Evolutionary conservation across 2,113 vertebrate genomes (phyloP), one percentile per base, ranked within the genome.

Genomic region (Dolichotis patagonum): DNA sequence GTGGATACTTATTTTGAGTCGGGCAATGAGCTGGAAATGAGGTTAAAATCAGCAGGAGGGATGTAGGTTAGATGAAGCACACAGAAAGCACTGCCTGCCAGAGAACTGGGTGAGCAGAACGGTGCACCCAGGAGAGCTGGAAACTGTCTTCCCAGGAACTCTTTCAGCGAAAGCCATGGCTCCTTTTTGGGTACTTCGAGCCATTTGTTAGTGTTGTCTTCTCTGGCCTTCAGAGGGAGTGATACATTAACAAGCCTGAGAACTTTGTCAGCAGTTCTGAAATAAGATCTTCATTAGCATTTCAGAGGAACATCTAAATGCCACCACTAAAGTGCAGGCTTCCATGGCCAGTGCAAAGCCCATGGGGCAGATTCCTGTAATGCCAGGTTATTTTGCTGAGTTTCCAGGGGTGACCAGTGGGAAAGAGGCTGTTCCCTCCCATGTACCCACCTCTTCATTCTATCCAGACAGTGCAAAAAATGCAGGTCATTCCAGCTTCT

Each of bases 241-340:
- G 91, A 91, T 82, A 58, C 77, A 82, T 95, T 71, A 88, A 88
- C 80, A 93, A 95, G 94, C 81, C 85, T 84, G 85, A 95, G 90
- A 91, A 93, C 63, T 60, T 52, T 35, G 78, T 65, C 85, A 91
- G 87, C 93, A 46, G 35, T 95, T 95, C 86, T 94, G 94, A 96
- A 94, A 91, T 90, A 60, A 56, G 65, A 54, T 62, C 62, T 77
- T 85, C 88, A 95, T 97, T 95, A 88, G 88, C 95, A 96, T 94
- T 97, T 97, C 95, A 97, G 94, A 97, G 43, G 69, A 46, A 24
- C 30, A 22, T 78, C 60, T 73, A 86, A 90, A 97, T 89, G 93
- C 94, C 80, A 88, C 88, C 67, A 58, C 56, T n/a, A 28, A 88
- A 95, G 77, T 73, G 52, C 88, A 95, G 88, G 88, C 63, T 93